Evolutionary conservation across 2,888 invertebrate genomes (phyloP), one percentile per base, ranked within the genome.

Genomic region (Adelphocoris suturalis): DNA sequence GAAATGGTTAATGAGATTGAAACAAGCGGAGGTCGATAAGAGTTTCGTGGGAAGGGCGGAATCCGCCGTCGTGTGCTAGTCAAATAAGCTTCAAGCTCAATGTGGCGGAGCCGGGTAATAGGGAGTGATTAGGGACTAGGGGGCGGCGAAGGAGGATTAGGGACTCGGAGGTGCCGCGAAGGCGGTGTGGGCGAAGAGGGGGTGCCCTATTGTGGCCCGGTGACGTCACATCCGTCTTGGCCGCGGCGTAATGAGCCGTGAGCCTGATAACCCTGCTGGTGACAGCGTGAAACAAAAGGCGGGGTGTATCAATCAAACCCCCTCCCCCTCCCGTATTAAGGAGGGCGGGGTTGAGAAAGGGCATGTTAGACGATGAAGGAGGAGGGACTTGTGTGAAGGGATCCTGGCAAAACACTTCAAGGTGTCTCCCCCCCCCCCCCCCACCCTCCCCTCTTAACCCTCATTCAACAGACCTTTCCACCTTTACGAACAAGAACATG

Each of bases 201-300:
- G 89, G 75, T 75, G 23, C 84, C 27, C 84, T 76, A 88, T 88
- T 88, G 82, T 84, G 82, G 76, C 89, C 16, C 84, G 28, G 85
- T 89, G 89, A 89, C 89, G 90, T 88, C 90, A 90, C 84, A 87
- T 90, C 88, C 84, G 90, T 87, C 88, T 90, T 90, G 88, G 90
- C 88, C 90, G 75, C 37, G 87, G 88, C 80, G 88, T 90, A 88
- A 88, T 90, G 87, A 88, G 90, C 88, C 86, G 90, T 87, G 88
- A 88, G 88, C 27, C 80, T 82, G 87, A 90, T 90, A 90, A 88
- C 90, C 81, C 89, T 89, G 89, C 84, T 81, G 76, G 82, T 89
- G 89, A 89, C 89, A 85, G 89, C 12, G 48, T 80, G 89, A 89
- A 89, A 89, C 89, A 89, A 89, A 89, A 89, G 89, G 55, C 89